Conservation (phyloP, 2,797 vertebrate genomes). For the Gallinago nigripennis region DNA sequence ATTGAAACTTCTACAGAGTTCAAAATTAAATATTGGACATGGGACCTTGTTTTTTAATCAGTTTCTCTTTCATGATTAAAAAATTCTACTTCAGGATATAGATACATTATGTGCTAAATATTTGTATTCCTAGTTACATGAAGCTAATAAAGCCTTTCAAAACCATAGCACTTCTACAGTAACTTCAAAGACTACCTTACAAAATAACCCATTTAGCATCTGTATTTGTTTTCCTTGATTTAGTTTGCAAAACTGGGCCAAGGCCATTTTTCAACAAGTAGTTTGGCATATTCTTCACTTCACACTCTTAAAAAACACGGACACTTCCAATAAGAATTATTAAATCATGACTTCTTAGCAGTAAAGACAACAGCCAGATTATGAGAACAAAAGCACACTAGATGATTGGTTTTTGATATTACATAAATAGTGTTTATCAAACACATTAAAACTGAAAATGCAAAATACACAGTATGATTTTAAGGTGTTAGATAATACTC, state of each 20-base stretch:
- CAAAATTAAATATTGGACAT: background rate
- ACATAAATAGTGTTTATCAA: conserved; percentile 36
- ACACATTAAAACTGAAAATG: conserved; percentile 41
- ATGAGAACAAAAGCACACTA: background rate
- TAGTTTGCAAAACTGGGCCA: background rate
- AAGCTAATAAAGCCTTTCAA: background rate
- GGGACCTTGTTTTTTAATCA: background rate
- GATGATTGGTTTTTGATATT: background rate
- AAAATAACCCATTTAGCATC: background rate
- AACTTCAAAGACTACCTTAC: background rate
- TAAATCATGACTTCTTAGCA: background rate
- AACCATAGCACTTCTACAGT: background rate
- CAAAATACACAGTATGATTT: conserved; percentile 10
- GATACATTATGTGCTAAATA: background rate
- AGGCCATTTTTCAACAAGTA: background rate
- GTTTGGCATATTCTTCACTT: background rate
- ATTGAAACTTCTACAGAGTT: background rate
- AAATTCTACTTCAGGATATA: background rate
- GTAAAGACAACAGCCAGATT: background rate
- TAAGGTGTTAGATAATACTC: conserved; percentile 21
- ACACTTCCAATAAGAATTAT: background rate
- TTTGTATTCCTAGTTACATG: fast-evolving
- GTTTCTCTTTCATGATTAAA: background rate
- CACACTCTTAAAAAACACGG: background rate
- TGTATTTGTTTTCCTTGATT: background rate